Evolutionary conservation across 2,888 invertebrate genomes (phyloP), one percentile per base, ranked within the genome.

Genomic region (Acanthopleura granulata): DNA sequence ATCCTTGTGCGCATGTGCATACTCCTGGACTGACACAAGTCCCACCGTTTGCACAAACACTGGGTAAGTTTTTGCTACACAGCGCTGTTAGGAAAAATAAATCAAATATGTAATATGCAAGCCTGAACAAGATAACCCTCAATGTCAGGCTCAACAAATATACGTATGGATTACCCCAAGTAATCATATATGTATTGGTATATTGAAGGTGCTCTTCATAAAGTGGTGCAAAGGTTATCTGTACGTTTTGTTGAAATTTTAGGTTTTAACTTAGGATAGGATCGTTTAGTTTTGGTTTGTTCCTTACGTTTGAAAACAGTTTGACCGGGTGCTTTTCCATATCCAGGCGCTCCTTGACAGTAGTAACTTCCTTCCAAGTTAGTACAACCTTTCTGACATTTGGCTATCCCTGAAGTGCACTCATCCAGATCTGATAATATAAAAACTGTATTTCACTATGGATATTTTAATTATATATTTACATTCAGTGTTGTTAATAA

Each of bases 251-350:
- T 40, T 40, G 3, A 9, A 40, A 40, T 40, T 40, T 40, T 40
- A 3, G 9, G 40, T 40, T 40, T 40, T 40, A 40, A 40, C 4
- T 6, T 9, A 40, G 40, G 4, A 40, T 9, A 40, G 9, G 40
- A 40, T 40, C 40, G 40, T 6, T 40, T 9, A 40, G 9, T 40
- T 40, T 40, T 40, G 9, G 4, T 40, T 40, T 40, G 3, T 57
- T 22, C 18, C 57, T 57, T 57, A 57, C 57, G 57, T 57, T 57
- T 57, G 57, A 57, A 57, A 22, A 57, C 22, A 57, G 57, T 57
- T 9, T 57, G 6, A 18, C 57, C 57, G 22, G 57, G 57, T 57
- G 57, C 57, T 57, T 57, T 57, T 12, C 57, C 57, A 57, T n/a
- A 57, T 57, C 57, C 57, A 57, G 18, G 18, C 22, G 6, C 57